phyloP scores from a whole-genome alignment of 2,888 invertebrate species.

The Cosmopolites sordidus region DNA sequence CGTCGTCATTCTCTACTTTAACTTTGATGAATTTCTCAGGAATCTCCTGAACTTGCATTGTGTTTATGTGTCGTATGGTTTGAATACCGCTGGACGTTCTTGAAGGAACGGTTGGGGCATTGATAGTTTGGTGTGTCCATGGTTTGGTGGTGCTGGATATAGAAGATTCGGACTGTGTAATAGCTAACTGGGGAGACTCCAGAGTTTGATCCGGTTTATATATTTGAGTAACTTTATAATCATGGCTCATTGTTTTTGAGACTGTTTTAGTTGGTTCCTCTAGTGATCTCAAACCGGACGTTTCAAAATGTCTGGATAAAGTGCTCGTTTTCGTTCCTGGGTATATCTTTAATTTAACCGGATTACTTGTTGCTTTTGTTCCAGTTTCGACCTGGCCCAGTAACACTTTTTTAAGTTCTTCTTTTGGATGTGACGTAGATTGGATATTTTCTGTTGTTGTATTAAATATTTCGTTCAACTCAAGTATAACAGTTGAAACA shows the following conservation, averaged over 20 bases:
- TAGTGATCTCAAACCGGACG: background rate
- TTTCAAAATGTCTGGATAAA: slow-evolving; percentile 13
- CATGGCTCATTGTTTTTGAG: background rate
- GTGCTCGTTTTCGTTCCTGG: background rate
- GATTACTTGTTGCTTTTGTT: slow-evolving; percentile 4
- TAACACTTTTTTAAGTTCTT: slow-evolving; percentile 16
- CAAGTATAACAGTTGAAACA: slow-evolving; percentile 6
- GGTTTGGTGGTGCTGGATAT: background rate
- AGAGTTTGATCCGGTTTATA: background rate
- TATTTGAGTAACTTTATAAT: background rate
- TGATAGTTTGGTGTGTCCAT: slow-evolving; percentile 23
- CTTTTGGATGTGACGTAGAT: background rate
- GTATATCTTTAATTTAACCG: background rate
- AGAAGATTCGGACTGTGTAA: no score
- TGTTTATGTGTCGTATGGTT: slow-evolving; percentile 31
- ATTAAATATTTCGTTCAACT: slow-evolving; percentile 3
- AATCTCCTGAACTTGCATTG: slow-evolving; percentile 33
- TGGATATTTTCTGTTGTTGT: slow-evolving; percentile 7
- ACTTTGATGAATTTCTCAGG: slow-evolving; percentile 19
- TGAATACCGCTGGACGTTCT: background rate
- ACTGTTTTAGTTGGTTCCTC: background rate
- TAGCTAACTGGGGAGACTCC: background rate
- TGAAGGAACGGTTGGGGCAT: slow-evolving; percentile 9
- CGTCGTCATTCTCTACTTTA: slow-evolving; percentile 20
- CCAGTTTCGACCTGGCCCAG: slow-evolving; percentile 20